Base-by-base conservation (phyloP, 1,140 invertebrate genomes). In the Elysia chlorotica region DNA sequence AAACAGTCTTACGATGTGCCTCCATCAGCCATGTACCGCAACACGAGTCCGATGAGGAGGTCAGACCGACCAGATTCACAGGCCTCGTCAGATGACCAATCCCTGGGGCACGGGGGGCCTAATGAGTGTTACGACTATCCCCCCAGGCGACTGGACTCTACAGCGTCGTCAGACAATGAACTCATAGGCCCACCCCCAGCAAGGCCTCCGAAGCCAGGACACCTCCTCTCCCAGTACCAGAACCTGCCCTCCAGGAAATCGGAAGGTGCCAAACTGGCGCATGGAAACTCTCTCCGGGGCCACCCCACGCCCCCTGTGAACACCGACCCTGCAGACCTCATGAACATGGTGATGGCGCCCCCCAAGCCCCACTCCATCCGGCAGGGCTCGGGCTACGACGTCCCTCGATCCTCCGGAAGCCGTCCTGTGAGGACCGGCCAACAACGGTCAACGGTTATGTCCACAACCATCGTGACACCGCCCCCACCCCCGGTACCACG, bases 151-250 rank as follows among this genome's bases (percentile, higher is more conserved):
- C 66, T 48, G 48, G 54, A 59, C 62, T 48, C 76, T 72, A 69
- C 69, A 28, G 30, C 48, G 19, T 69, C 71, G 38, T 54, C 57
- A 57, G 54, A 62, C 41, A 53, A 53, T 37, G 63, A 70, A 37
- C 25, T 35, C 33, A 31, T n/a, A 10, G 21, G 54, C 30, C 28
- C 17, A 14, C 59, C 35, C 10, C 54, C 71, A 38, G 23, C 36
- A n/a, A 14, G 48, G 38, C 65, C 63, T 19, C 65, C 69, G n/a
- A 72, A 65, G 30, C 69, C 70, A n/a, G 37, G 62, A n/a, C 69
- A 62, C n/a, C 41, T 41, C 1, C 81, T 80, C 69, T 80, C 81
- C 28, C 78, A 79, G 3, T 84, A 84, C 71, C 79, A 81, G 70
- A 84, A 84, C 65, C 54, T 84, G 31, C 80, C 79, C n/a, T n/a